Conservation (phyloP, 2,113 vertebrate species). For the Vidua chalybeata region DNA sequence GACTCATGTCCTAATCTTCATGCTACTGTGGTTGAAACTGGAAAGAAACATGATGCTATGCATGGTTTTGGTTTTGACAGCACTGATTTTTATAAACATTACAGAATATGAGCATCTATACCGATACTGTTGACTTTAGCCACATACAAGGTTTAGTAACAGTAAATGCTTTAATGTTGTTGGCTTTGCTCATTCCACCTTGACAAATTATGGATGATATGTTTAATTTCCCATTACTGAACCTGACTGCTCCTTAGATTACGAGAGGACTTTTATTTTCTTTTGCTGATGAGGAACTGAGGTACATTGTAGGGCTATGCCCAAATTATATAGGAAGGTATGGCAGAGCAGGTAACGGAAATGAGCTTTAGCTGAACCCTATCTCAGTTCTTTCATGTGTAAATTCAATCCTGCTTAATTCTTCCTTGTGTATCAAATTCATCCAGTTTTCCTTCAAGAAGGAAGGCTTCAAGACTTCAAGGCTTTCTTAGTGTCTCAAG, state of each 20-base stretch:
- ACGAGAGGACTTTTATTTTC: conserved; percentile 25
- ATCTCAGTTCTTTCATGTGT: background rate
- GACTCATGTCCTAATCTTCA: background rate
- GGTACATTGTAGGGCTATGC: conserved; percentile 34
- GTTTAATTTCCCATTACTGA: conserved; percentile 64
- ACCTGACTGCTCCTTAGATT: conserved; percentile 47
- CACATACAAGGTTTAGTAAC: conserved; percentile 27
- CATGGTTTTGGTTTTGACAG: conserved; percentile 2
- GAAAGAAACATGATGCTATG: conserved; percentile 11
- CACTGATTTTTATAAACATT: conserved; percentile 56
- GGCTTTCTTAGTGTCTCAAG: background rate
- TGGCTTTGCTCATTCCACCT: conserved; percentile 62
- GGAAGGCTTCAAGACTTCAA: background rate
- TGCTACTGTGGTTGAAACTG: conserved; percentile 19
- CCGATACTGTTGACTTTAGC: conserved; percentile 48
- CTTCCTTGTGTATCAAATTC: background rate
- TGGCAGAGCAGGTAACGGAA: conserved; percentile 23
- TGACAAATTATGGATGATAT: conserved; percentile 67
- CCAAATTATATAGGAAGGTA: conserved; percentile 3
- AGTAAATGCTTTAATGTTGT: conserved; percentile 46
- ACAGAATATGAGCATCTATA: conserved; percentile 45
- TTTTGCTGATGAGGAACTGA: conserved; percentile 59
- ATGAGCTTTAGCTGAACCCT: background rate
- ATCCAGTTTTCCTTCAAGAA: background rate
- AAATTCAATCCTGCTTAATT: background rate